phyloP scores from a whole-genome alignment of 1,140 invertebrate genomes.

The Drosophila pseudoobscura region DNA sequence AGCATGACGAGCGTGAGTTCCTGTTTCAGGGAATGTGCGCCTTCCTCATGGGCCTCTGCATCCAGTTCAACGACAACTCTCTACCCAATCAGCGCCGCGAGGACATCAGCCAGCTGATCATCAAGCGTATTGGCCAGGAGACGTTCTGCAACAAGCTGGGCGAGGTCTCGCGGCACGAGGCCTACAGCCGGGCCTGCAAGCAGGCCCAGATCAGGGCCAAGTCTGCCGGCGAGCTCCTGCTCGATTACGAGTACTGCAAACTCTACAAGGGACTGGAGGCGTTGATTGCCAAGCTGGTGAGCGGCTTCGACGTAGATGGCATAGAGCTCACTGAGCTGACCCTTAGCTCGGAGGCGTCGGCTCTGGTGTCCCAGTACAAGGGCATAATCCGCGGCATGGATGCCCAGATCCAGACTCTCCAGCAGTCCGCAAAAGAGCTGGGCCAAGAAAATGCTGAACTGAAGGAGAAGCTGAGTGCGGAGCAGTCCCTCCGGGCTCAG shows the following conservation, averaged over 20 bases:
- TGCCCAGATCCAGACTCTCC: slow-evolving; percentile 87
- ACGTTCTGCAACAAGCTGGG: slow-evolving; percentile 93
- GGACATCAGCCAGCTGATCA: slow-evolving; percentile 91
- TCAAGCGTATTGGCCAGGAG: slow-evolving; percentile 96
- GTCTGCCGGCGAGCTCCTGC: slow-evolving; percentile 90
- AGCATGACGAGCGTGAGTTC: slow-evolving; percentile 94
- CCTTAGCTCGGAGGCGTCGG: slow-evolving; percentile 85
- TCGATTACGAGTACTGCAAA: slow-evolving; percentile 98
- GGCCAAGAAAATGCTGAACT: slow-evolving; percentile 85
- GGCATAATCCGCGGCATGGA: slow-evolving; percentile 95
- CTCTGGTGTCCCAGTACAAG: slow-evolving; percentile 91
- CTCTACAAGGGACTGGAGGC: slow-evolving; percentile 91
- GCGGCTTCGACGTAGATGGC: slow-evolving; percentile 75
- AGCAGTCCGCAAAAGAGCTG: slow-evolving; percentile 85
- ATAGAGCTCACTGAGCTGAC: slow-evolving; percentile 85
- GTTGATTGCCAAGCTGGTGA: slow-evolving; percentile 73
- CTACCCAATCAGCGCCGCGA: slow-evolving; percentile 91
- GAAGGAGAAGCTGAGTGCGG: slow-evolving; percentile 87
- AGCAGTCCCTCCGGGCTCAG: slow-evolving; percentile 89
- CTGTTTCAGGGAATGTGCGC: slow-evolving; percentile 96
- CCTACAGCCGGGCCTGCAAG: slow-evolving; percentile 95
- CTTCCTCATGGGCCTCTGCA: slow-evolving; percentile 96
- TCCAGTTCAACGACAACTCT: slow-evolving; percentile 96
- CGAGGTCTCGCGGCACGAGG: slow-evolving; percentile 94
- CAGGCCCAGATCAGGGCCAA: slow-evolving; percentile 94